phyloP scores from a whole-genome alignment of 2,888 invertebrate genomes.

The Drosophila mimetica region DNA sequence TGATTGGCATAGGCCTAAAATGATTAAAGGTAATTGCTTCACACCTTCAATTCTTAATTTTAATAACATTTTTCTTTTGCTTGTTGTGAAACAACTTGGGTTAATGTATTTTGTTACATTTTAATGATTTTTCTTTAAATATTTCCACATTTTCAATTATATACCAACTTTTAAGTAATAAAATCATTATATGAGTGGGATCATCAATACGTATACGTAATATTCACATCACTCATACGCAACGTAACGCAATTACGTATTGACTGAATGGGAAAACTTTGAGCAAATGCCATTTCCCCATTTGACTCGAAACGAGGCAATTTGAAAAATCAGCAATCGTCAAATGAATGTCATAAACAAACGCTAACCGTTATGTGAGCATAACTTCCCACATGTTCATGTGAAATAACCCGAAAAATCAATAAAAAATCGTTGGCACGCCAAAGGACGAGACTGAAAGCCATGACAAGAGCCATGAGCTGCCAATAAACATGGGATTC shows the following conservation, averaged over 20 bases:
- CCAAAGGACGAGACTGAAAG: constrained; percentile 7
- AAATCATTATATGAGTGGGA: not conserved
- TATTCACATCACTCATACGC: constrained; percentile 32
- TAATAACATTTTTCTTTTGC: not conserved
- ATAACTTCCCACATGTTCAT: constrained; percentile 34
- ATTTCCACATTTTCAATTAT: too few species aligned
- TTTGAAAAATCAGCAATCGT: constrained; percentile 41
- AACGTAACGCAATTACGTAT: not conserved
- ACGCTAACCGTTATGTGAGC: constrained; percentile 40
- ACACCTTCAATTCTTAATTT: not conserved
- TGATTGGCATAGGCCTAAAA: not conserved
- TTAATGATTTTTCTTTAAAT: too few species aligned
- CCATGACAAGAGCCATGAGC: constrained; percentile 17
- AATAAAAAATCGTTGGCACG: constrained; percentile 38
- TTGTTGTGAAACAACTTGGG: too few species aligned
- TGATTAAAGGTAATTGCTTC: constrained; percentile 1
- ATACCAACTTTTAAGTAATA: too few species aligned
- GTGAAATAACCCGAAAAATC: constrained; percentile 31
- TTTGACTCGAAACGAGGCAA: constrained; percentile 33
- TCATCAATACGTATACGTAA: constrained; percentile 8
- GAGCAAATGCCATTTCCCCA: constrained; percentile 29
- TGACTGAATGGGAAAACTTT: constrained; percentile 7
- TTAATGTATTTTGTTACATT: too few species aligned
- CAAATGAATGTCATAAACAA: constrained; percentile 50
- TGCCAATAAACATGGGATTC: constrained; percentile 23